phyloP scores from a whole-genome alignment of 2,113 vertebrate genomes.

The Mesitornis unicolor region DNA sequence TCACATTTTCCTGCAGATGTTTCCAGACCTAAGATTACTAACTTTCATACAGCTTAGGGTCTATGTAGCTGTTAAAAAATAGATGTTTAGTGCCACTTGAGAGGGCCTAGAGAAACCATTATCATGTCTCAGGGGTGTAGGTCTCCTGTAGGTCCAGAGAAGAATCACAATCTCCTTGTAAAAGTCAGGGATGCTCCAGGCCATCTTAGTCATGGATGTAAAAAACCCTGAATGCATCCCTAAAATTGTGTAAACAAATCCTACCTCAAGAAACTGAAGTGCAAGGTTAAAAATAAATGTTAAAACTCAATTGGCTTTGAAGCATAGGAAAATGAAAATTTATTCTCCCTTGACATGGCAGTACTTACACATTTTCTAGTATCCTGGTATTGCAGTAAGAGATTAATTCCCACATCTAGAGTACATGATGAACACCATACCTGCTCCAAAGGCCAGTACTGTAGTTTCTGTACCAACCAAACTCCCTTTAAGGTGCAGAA shows the following conservation, averaged over 20 bases:
- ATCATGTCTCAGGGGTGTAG: rapidly evolving
- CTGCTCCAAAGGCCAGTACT: not conserved
- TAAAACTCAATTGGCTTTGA: not conserved
- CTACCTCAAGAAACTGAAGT: not conserved
- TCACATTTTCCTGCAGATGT: not conserved
- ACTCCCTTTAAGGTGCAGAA: not conserved
- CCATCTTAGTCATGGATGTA: not conserved
- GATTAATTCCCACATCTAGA: not conserved
- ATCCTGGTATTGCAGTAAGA: not conserved
- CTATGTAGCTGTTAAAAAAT: not conserved
- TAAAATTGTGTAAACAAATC: not conserved
- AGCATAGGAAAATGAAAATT: not conserved
- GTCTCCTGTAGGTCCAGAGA: not conserved
- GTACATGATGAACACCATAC: not conserved
- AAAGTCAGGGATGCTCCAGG: not conserved
- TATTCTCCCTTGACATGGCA: not conserved
- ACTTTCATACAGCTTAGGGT: not conserved
- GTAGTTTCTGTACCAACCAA: not conserved
- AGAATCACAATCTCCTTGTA: not conserved
- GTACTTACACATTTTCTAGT: not conserved
- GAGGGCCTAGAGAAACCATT: not conserved
- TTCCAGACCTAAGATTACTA: not conserved
- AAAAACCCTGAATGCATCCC: not conserved
- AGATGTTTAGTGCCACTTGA: not conserved
- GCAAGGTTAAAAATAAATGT: not conserved